Percentiles rank a stretch among this genome's conserved stretches.
Conservation (phyloP, 2,797 vertebrate species). For the Danio jaintianensis region DNA sequence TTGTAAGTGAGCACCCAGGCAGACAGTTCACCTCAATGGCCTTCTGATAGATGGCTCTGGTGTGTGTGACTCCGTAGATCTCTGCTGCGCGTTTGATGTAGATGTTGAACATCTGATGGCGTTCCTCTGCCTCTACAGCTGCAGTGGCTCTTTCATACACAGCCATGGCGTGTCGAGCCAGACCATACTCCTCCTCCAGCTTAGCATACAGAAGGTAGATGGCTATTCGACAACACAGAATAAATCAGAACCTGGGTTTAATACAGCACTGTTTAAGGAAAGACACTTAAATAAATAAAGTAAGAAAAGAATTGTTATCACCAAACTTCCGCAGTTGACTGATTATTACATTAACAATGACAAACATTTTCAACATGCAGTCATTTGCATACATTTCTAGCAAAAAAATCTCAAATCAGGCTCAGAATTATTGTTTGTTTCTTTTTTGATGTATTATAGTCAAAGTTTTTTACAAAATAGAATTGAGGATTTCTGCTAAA, state of each 20-base stretch:
- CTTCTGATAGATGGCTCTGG: slow-evolving; percentile 92
- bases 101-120: slow-evolving; percentile 94
- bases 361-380: background rate
- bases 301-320: too few species aligned
- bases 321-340: too few species aligned
- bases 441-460: too few species aligned
- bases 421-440: too few species aligned
- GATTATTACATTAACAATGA: too few species aligned
- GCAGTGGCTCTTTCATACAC: slow-evolving; percentile 92
- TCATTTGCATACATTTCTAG: too few species aligned
- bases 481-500: too few species aligned
- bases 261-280: too few species aligned
- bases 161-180: slow-evolving; percentile 93
- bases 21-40: slow-evolving; percentile 85
- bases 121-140: slow-evolving; percentile 86
- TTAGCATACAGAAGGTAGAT: slow-evolving; percentile 92
- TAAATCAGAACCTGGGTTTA: background rate
- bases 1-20: too few species aligned
- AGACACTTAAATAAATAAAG: too few species aligned
- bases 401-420: too few species aligned
- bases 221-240: slow-evolving; percentile 73
- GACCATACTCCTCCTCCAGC: slow-evolving; percentile 91
- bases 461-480: too few species aligned
- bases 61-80: slow-evolving; percentile 94
- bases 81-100: slow-evolving; percentile 94